These are phyloP conservation scores for Macheiramphus alcinus DNA, from an alignment of 2,113 vertebrate genomes.

Conservation along the genomic window DNA sequence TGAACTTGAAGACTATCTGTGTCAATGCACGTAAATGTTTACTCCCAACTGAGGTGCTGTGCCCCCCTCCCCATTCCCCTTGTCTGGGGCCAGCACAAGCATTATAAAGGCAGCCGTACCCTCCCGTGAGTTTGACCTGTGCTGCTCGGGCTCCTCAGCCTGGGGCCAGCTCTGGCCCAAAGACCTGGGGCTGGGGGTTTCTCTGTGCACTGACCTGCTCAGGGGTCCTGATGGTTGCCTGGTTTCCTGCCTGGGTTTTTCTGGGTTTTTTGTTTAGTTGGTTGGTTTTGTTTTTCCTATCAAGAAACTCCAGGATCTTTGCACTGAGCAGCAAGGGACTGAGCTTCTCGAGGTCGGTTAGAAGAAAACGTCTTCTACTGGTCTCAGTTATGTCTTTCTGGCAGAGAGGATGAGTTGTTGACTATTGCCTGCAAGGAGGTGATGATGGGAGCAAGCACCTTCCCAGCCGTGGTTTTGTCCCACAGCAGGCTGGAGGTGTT, in stretches of 20 bases:
- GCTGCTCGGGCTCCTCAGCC: neutral
- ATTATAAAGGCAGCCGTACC: neutral
- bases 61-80: neutral
- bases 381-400: neutral
- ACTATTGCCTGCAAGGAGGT: neutral
- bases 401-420: neutral
- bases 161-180: neutral
- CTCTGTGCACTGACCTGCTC: slow-evolving; percentile 3
- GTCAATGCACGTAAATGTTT: slow-evolving; percentile 63
- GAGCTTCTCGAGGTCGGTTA: neutral
- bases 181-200: neutral
- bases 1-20: slow-evolving; percentile 41
- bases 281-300: neutral
- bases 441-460: neutral
- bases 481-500: neutral
- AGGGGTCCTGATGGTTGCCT: neutral
- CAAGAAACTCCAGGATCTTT: slow-evolving; percentile 15
- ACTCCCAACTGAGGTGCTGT: slow-evolving; percentile 38
- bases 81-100: neutral
- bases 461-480: neutral
- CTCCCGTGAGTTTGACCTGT: neutral
- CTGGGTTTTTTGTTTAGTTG: neutral
- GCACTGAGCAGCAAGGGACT: neutral
- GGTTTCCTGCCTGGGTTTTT: neutral
- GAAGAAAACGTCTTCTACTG: neutral